phyloP scores from a whole-genome alignment of 1,140 invertebrate genomes.

The Diorhabda sublineata region DNA sequence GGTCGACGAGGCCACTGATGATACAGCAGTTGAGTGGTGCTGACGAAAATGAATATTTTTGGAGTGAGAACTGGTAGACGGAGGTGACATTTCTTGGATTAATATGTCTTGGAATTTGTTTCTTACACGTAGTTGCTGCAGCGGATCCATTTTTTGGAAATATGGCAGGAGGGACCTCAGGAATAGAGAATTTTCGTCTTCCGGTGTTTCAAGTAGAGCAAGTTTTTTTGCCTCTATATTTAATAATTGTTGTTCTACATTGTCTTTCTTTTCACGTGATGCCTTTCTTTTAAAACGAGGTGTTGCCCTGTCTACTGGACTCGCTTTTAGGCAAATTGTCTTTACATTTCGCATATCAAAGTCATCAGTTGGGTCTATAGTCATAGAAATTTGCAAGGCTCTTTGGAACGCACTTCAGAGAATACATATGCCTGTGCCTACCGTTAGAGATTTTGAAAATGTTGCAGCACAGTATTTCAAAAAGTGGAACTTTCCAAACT shows the following conservation, averaged over 20 bases:
- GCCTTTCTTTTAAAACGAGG: too few relatives aligned
- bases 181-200: constrained; percentile 1
- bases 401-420: constrained; percentile 11
- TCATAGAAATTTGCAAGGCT: constrained; percentile 9
- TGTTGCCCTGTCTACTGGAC: constrained; percentile 10
- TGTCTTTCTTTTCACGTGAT: not conserved
- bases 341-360: constrained; percentile 19
- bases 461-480: constrained; percentile 11
- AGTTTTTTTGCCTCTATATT: not conserved
- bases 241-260: not conserved
- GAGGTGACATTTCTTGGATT: too few relatives aligned
- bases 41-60: too few relatives aligned
- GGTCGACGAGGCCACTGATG: too few relatives aligned
- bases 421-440: constrained; percentile 13
- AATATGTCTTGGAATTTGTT: not conserved
- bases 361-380: constrained; percentile 15
- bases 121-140: not conserved
- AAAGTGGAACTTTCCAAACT: constrained; percentile 39
- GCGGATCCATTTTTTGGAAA: not conserved
- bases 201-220: not conserved
- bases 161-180: not conserved
- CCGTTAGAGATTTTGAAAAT: constrained; percentile 4
- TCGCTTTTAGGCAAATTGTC: constrained; percentile 17
- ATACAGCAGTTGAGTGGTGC: too few relatives aligned
- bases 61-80: too few relatives aligned